Base-by-base conservation (phyloP, 2,888 invertebrate species). In the Synergus laeviventris region DNA sequence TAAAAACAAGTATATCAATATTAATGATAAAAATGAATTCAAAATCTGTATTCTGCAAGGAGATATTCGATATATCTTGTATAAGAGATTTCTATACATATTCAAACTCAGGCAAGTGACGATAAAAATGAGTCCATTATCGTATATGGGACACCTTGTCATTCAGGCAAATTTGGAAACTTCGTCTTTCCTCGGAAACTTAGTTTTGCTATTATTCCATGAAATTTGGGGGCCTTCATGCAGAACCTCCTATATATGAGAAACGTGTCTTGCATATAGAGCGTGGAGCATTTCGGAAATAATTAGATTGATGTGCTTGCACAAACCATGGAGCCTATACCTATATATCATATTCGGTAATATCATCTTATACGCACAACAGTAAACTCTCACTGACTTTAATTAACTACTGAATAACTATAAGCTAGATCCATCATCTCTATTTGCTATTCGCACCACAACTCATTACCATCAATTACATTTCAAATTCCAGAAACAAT, bases 211-310 rank as follows among this genome's bases (percentile, higher is more conserved):
- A 24, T 14, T 31, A 70, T 31, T 54, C 49, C 45, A 31, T 70
- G 70, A 70, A 70, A 70, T 70, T 49, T 49, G 49, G 49, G 31
- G 12, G 3, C 1, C 49, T 31, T 70, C 7, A 31, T 31, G n/a
- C 21, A 59, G 49, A 36, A 70, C 64, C 82, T 81, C 80, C 81
- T 82, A n/a, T n/a, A n/a, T 81, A 78, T 81, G 78, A 79, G 78
- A 80, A 81, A 82, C 81, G 79, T 87, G 87, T 86, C 86, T 84
- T 70, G 87, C 87, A 86, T 87, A 76, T 87, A 76, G 81, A 82
- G 79, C n/a, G n/a, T 24, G 4, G 45, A 31, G 45, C 24, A 36
- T 31, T 49, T 70, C 49, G 24, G 8, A 39, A 73, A 81, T 85
- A 85, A 85, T 85, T 85, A 85, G 85, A 85, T 85, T 70, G 49